These are phyloP conservation scores for Prunella himalayana DNA, from an alignment of 2,113 vertebrate species.

Conservation along the genomic window DNA sequence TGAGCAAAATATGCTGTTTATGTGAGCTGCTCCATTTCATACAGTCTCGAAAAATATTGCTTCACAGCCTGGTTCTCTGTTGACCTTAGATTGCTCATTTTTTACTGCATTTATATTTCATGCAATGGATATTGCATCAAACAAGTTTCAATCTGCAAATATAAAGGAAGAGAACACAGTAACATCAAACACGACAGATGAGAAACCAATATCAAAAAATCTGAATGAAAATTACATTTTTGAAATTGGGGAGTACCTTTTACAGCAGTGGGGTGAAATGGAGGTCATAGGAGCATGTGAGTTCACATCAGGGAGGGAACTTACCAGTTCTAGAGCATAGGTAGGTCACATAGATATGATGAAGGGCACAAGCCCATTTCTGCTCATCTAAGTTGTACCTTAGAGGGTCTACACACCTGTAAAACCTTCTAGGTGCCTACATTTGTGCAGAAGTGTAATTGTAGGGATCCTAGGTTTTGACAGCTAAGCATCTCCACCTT, in stretches of 20 bases:
- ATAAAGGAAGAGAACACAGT: background rate
- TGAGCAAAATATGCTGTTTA: background rate
- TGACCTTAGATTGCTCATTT: slow-evolving; percentile 31
- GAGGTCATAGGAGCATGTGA: background rate
- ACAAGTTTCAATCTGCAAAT: background rate
- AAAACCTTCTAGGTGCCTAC: background rate
- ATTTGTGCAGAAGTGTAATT: background rate
- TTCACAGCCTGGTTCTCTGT: background rate
- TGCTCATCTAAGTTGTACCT: background rate
- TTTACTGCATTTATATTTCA: slow-evolving; percentile 32
- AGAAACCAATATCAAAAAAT: background rate
- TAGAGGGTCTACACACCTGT: background rate
- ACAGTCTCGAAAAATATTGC: background rate
- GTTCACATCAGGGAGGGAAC: background rate
- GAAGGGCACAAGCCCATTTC: background rate
- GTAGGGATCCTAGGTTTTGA: background rate
- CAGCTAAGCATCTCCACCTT: background rate
- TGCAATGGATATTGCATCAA: background rate
- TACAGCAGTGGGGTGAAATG: background rate
- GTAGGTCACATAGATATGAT: background rate
- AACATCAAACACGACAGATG: background rate
- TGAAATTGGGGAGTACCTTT: background rate
- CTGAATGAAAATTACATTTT: background rate
- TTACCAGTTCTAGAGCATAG: accelerated
- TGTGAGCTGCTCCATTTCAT: background rate